Percentiles rank a stretch among this genome's conserved stretches.
phyloP scores from a whole-genome alignment of 2,797 vertebrate species.

The Perodicticus potto region DNA sequence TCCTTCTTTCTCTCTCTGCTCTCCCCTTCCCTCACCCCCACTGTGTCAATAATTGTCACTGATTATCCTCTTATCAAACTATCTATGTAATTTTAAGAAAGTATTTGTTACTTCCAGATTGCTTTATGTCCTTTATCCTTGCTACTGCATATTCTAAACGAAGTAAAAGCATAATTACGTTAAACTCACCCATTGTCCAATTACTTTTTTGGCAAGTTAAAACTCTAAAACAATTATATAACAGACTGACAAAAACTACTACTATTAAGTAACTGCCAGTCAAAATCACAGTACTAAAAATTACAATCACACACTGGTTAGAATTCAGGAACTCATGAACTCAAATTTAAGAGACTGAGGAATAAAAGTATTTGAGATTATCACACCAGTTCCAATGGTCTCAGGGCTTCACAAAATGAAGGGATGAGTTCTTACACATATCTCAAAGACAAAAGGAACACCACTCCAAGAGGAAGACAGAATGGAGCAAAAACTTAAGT shows the following conservation, averaged over 20 bases:
- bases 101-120: neutral
- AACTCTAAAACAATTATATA: neutral
- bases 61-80: too few relatives aligned
- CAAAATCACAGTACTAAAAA: conserved; percentile 5
- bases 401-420: neutral
- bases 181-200: neutral
- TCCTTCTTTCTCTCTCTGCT: too few relatives aligned
- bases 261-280: neutral
- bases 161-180: neutral
- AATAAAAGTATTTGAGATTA: neutral
- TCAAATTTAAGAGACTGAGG: neutral
- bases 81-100: neutral
- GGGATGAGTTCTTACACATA: neutral
- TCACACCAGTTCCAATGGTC: neutral
- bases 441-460: neutral
- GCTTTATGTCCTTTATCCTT: neutral
- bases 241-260: neutral
- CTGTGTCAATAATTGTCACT: too few relatives aligned
- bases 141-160: neutral
- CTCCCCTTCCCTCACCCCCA: too few relatives aligned
- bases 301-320: neutral
- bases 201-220: neutral
- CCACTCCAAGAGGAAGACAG: neutral
- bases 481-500: neutral
- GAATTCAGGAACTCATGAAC: neutral